Conservation (phyloP, 2,113 vertebrate species). For the Natator depressus region DNA sequence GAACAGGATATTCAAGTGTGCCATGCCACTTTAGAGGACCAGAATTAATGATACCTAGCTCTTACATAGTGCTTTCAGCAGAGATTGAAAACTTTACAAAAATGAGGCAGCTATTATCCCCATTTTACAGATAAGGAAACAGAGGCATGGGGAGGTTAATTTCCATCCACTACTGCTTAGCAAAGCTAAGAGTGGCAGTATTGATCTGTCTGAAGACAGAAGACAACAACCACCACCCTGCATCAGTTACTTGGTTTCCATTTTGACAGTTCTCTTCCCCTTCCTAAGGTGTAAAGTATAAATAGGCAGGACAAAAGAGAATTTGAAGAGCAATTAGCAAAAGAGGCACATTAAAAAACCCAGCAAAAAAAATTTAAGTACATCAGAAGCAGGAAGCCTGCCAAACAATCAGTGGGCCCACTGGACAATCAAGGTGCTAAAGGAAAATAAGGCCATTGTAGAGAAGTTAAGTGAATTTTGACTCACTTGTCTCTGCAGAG, state of each 20-base stretch:
- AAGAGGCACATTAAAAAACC: not conserved
- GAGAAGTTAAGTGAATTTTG: not conserved
- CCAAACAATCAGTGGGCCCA: not conserved
- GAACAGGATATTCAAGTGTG: not conserved
- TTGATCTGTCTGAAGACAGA: not conserved
- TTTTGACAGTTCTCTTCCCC: not conserved
- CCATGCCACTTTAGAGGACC: not conserved
- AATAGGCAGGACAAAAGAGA: not conserved
- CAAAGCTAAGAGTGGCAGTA: not conserved
- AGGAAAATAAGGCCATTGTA: not conserved
- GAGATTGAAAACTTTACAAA: not conserved
- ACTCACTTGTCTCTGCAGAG: not conserved
- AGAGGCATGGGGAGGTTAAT: not conserved
- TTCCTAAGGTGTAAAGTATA: too few relatives aligned
- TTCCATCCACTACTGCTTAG: not conserved
- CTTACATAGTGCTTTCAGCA: not conserved
- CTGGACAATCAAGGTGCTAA: not conserved
- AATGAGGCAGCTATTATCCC: not conserved
- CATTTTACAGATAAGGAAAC: not conserved
- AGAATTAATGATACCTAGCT: not conserved
- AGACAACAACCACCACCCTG: not conserved
- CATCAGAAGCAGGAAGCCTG: not conserved
- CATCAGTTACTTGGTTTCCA: not conserved
- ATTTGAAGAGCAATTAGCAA: not conserved
- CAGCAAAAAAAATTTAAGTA: not conserved